Conservation (phyloP, 1,140 invertebrate species). For the Muscidifurax raptorellus region DNA sequence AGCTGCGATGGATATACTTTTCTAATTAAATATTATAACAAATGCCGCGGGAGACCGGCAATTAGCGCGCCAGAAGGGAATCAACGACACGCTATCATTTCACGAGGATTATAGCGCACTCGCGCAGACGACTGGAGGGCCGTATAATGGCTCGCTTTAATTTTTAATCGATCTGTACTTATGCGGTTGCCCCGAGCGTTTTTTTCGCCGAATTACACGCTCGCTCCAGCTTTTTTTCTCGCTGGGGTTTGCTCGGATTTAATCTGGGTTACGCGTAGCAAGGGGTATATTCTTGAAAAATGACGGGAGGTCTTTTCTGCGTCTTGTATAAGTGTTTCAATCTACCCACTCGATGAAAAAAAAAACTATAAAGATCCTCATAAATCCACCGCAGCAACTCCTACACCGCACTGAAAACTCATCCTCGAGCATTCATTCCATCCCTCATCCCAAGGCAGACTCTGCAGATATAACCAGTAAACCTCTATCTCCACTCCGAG, state of each 20-base stretch:
- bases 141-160: slow-evolving; percentile 35
- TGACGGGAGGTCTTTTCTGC: background rate
- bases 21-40: slow-evolving; percentile 71
- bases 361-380: background rate
- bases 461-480: background rate
- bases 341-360: background rate
- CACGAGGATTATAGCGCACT: slow-evolving; percentile 28
- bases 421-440: background rate
- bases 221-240: background rate
- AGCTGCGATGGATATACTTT: slow-evolving; percentile 54
- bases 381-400: background rate
- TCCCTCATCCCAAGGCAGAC: background rate
- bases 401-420: background rate
- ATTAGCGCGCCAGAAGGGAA: slow-evolving; percentile 52
- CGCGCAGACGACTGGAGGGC: background rate
- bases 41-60: slow-evolving; percentile 61
- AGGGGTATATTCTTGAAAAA: background rate
- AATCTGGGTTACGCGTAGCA: background rate
- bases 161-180: slow-evolving; percentile 39
- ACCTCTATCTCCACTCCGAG: background rate
- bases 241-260: background rate
- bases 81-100: slow-evolving; percentile 37
- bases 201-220: background rate
- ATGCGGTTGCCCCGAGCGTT: background rate
- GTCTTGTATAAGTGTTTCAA: background rate